phyloP scores from a whole-genome alignment of 1,140 invertebrate genomes.

The Leptinotarsa texana region DNA sequence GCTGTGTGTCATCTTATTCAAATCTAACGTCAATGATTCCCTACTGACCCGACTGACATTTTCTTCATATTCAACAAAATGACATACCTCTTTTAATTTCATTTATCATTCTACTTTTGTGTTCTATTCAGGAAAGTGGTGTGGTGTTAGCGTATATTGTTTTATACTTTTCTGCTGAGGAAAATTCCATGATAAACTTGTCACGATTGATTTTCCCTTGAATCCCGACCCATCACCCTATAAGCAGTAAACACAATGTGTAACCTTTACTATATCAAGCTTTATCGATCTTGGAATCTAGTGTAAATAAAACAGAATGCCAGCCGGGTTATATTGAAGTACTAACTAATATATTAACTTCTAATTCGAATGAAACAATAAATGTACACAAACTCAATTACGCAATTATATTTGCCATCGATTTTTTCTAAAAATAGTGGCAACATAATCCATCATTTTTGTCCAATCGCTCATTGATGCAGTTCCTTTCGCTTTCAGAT shows the following conservation, averaged over 20 bases:
- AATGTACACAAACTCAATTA: neutral
- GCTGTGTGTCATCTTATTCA: too few species aligned
- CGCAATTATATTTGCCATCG: neutral
- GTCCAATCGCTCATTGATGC: neutral
- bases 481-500: neutral
- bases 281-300: neutral
- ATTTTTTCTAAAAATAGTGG: slow-evolving; percentile 4
- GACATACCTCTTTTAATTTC: too few species aligned
- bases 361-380: slow-evolving; percentile 6
- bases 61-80: too few species aligned
- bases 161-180: neutral
- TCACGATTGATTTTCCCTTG: neutral
- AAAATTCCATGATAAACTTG: neutral
- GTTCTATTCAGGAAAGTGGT: too few species aligned
- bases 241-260: neutral
- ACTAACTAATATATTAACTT: neutral
- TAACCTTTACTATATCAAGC: neutral
- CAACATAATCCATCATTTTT: neutral
- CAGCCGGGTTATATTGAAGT: neutral
- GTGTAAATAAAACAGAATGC: neutral
- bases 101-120: too few species aligned
- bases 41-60: too few species aligned
- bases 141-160: too few species aligned
- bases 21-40: too few species aligned
- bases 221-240: neutral